A percentile compares a stretch with the other conserved stretches of the same genome.
Evolutionary conservation across 92 coral and sea anemone species (phyloP).

Genomic region (Zoanthus gigantus): DNA sequence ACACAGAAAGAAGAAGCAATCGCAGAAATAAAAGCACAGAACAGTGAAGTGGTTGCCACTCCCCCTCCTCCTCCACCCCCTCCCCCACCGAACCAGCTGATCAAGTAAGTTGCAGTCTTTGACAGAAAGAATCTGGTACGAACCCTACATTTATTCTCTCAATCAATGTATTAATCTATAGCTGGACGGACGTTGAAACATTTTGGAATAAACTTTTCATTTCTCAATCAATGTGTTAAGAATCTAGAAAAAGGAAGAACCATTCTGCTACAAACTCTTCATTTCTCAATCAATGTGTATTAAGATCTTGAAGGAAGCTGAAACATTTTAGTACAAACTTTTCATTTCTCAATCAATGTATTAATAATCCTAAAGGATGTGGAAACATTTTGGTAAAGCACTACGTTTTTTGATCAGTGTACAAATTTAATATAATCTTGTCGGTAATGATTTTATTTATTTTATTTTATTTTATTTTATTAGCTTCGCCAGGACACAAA

Average conservation of each 20-base stretch:
- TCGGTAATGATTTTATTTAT: too few relatives aligned
- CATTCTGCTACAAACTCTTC: not conserved
- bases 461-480: too few relatives aligned
- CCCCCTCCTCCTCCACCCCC: constrained; percentile 69
- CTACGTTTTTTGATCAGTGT: too few relatives aligned
- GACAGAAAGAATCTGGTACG: not conserved
- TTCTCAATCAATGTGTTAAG: too few relatives aligned
- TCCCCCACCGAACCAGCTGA: constrained; percentile 66
- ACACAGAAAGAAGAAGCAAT: not conserved
- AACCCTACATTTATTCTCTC: too few relatives aligned
- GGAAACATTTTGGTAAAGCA: not conserved
- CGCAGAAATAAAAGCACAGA: constrained; percentile 27
- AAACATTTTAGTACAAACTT: not conserved
- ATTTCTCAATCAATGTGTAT: too few relatives aligned
- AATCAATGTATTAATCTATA: too few relatives aligned
- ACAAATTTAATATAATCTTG: too few relatives aligned
- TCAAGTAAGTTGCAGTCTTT: constrained; percentile 68
- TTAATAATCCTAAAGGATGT: too few relatives aligned
- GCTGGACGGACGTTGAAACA: not conserved
- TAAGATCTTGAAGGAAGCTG: not conserved
- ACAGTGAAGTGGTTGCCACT: constrained; percentile 50
- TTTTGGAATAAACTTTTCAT: not conserved
- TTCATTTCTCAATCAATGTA: too few relatives aligned
- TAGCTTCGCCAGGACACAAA: too few relatives aligned
- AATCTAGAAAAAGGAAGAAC: not conserved